Base-by-base conservation (phyloP, 2,888 invertebrate species). In the Portevinia maculata region DNA sequence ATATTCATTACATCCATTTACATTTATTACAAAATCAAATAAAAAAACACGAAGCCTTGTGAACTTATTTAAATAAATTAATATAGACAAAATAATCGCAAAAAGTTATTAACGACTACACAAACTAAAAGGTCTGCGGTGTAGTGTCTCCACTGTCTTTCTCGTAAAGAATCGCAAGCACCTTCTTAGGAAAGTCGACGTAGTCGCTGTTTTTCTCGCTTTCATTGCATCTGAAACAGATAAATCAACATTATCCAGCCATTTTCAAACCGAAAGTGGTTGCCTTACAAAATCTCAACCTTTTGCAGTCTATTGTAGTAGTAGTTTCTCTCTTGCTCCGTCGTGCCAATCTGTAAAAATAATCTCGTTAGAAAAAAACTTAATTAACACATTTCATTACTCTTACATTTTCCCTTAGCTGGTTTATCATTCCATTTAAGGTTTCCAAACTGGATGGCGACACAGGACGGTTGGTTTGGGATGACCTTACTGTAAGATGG, bases 291-390 rank as follows among this genome's bases (percentile, higher is more conserved):
- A 0, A 52, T 52, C 74, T 90, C 90, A 17, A 89, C 87, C 7
- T 85, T 57, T 3, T 79, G 85, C 5, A 89, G 71, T 81, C 88
- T 89, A 3, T 86, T 84, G 53, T 87, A 89, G 37, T 86, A 87
- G 28, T 76, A 57, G 69, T 89, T 87, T 2, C 88, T 87, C 1
- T 87, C 87, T 6, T 76, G 53, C 17, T 86, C 84, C 7, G 84
- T 21, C 5, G 32, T 9, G 0, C 60, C 28, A 7, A 81, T 83
- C 85, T 86, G 48, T 7, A 69, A 73, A 15, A 3, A 15, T 13
- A n/a, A 28, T 5, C 1, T 9, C 41, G n/a, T 19, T n/a, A 21
- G 24, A 32, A 1, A 7, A 24, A 1, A 24, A n/a, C 9, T 6
- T 1, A 7, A 21, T 3, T 1, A 4, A 3, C 17, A 13, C 0